Base-by-base conservation (phyloP, 1,140 invertebrate genomes). In the Diprion similis region DNA sequence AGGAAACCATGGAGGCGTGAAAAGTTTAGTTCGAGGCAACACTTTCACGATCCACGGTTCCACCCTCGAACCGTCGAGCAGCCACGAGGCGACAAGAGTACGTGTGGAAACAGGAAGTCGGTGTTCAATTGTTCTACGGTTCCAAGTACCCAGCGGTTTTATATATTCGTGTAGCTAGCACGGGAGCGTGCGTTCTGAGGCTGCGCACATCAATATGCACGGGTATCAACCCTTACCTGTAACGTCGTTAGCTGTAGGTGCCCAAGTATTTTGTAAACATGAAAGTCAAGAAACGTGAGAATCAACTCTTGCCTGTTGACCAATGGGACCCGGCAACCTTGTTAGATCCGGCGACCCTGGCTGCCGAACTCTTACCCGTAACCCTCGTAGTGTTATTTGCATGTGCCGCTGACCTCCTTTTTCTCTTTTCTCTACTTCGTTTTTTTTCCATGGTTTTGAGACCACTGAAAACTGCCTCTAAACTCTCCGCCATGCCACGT, bases 331-430 rank as follows among this genome's bases (percentile, higher is more conserved):
- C 8, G 51, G n/a, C 51, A 59, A 59, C 51, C 51, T 59, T 59
- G 51, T 17, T 13, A 59, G 51, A 59, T 59, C 51, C 51, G 51
- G n/a, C 51, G n/a, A 59, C 51, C 51, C 51, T 59, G 51, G 51
- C 51, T 15, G n/a, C 51, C 51, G 11, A 15, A 17, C 24, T 8
- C 9, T 15, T 8, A 4, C 11, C 11, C 11, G 51, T 17, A 59
- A 17, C 51, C 51, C 51, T 59, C 51, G 6, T 17, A 59, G 51
- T 8, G 51, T 59, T 59, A 59, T 59, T 59, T 59, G 51, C 51
- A 59, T 59, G n/a, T 59, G 2, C 24, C 24, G 51, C 51, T 59
- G 51, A 59, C 51, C 51, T 59, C 51, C 51, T 59, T 59, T 59
- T 59, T 15, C 51, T n/a, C 9, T 17, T 17, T 13, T 17, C n/a